Percentiles rank a stretch among this genome's conserved stretches.
These are phyloP conservation scores for Limanda limanda DNA, from an alignment of 2,113 vertebrate species.

Conservation along the genomic window DNA sequence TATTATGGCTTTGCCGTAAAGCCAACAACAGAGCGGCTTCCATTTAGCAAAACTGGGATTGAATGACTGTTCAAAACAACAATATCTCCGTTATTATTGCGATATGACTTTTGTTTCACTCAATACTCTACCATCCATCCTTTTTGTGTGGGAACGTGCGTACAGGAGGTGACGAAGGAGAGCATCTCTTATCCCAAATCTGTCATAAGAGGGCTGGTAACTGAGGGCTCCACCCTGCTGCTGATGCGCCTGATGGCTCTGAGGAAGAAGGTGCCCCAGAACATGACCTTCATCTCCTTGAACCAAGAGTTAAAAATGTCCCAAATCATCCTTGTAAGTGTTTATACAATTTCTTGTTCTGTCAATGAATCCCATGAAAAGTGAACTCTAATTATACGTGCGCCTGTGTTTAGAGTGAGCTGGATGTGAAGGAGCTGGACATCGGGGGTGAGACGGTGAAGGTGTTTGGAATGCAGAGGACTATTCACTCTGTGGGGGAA, in stretches of 20 bases:
- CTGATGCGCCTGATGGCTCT: slow-evolving; percentile 87
- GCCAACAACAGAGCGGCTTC: too few species aligned
- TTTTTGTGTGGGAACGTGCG: slow-evolving; percentile 16
- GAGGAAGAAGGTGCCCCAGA: slow-evolving; percentile 73
- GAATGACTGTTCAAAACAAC: too few species aligned
- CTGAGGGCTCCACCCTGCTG: slow-evolving; percentile 87
- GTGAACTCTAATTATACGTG: background rate
- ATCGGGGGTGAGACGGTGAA: slow-evolving; percentile 74
- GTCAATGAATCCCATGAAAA: background rate
- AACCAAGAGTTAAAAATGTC: slow-evolving; percentile 80
- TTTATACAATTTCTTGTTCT: background rate
- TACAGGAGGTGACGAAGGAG: slow-evolving; percentile 76
- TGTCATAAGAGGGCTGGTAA: slow-evolving; percentile 83
- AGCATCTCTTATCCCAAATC: slow-evolving; percentile 66
- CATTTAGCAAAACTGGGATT: too few species aligned
- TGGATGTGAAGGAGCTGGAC: slow-evolving; percentile 81
- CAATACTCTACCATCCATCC: too few species aligned
- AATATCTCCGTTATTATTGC: too few species aligned
- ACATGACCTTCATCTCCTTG: slow-evolving; percentile 84
- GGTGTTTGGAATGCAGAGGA: slow-evolving; percentile 87
- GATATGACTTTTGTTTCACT: too few species aligned
- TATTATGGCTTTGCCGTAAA: background rate
- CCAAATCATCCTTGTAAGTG: slow-evolving; percentile 86
- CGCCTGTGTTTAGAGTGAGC: slow-evolving; percentile 69
- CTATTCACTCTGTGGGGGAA: slow-evolving; percentile 56